Conservation (phyloP, 1,140 invertebrate genomes). For the Zaprionus davidi region DNA sequence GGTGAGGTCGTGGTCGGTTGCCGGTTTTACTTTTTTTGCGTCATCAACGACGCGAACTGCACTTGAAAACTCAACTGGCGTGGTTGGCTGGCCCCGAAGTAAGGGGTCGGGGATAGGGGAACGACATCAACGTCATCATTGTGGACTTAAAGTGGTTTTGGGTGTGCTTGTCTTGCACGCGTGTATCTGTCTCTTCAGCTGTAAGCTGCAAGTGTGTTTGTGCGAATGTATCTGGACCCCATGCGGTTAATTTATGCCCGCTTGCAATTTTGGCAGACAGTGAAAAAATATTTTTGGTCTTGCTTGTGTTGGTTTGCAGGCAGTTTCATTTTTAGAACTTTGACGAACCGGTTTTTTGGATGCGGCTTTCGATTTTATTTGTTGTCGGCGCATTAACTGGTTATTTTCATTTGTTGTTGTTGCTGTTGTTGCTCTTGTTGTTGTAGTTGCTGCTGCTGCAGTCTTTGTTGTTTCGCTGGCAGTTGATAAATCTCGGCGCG, state of each 20-base stretch:
- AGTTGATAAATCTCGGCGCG: constrained; percentile 79
- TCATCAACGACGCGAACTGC: constrained; percentile 68
- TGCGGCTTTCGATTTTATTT: constrained; percentile 80
- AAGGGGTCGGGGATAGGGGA: constrained; percentile 31
- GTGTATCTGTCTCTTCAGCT: constrained; percentile 41
- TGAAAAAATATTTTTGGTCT: constrained; percentile 80
- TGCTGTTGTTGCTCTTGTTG: constrained; percentile 17
- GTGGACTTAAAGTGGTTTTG: constrained; percentile 82
- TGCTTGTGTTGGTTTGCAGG: constrained; percentile 60
- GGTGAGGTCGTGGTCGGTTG: constrained; percentile 81
- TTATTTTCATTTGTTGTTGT: constrained; percentile 36
- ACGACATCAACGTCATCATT: constrained; percentile 80
- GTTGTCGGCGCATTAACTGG: constrained; percentile 77
- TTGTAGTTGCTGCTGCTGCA: neutral
- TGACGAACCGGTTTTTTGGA: constrained; percentile 77
- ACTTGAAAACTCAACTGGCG: constrained; percentile 82
- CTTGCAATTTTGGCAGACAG: constrained; percentile 81
- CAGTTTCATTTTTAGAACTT: constrained; percentile 82
- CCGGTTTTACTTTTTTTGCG: constrained; percentile 72
- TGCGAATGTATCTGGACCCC: constrained; percentile 72
- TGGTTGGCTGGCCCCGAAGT: constrained; percentile 27
- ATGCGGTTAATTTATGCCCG: constrained; percentile 82
- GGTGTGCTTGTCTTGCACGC: constrained; percentile 73
- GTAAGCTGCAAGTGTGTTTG: constrained; percentile 36
- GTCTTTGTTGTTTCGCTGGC: constrained; percentile 54